Evolutionary conservation across 2,797 vertebrate genomes (phyloP).

Genomic region (Pelobates cultripes): DNA sequence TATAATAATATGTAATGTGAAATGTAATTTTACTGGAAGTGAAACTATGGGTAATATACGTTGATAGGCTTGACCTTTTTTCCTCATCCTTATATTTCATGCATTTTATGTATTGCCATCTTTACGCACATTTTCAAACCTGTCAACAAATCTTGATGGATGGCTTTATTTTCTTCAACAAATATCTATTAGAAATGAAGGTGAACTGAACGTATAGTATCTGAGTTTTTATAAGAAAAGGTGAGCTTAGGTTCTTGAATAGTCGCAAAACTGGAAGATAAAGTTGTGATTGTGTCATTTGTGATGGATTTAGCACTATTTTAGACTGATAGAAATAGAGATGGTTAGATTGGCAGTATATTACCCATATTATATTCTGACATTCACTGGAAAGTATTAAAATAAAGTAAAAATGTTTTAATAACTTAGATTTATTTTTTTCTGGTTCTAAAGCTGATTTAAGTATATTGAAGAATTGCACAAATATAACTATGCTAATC

Average conservation of each 20-base stretch:
- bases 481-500: no score
- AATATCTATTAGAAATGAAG: conserved; percentile 26
- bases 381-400: no score
- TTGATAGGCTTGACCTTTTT: conserved; percentile 23
- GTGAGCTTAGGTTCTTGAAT: background rate
- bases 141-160: conserved; percentile 27
- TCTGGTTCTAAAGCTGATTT: no score
- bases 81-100: conserved; percentile 6
- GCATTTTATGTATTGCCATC: conserved; percentile 15
- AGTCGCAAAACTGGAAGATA: no score
- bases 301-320: no score
- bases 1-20: conserved; percentile 3
- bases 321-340: no score
- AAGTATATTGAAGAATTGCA: no score
- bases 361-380: no score
- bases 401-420: no score
- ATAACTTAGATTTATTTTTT: no score
- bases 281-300: no score
- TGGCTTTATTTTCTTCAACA: background rate
- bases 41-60: conserved; percentile 9
- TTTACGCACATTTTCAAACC: conserved; percentile 10
- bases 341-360: no score
- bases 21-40: conserved; percentile 4
- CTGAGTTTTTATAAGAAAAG: background rate
- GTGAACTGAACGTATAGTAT: background rate